Percentiles rank a stretch among this genome's conserved stretches.
phyloP scores from a whole-genome alignment of 2,888 invertebrate species.

The Colostygia pectinataria region DNA sequence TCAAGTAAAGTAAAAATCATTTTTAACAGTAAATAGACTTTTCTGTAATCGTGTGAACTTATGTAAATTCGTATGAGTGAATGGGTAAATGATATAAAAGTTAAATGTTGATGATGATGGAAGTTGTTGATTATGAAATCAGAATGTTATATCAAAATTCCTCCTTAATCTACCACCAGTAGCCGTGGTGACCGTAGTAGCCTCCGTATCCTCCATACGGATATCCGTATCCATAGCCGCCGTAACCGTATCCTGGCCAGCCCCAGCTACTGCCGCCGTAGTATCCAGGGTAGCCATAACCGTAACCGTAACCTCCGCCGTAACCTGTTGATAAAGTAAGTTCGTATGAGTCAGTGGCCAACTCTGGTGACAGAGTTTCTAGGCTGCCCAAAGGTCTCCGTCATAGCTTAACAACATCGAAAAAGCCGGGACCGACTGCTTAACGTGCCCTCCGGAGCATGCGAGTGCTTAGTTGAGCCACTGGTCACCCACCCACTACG shows the following conservation, averaged over 20 bases:
- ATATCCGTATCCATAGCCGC: conserved; percentile 41
- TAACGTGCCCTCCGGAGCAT: too few species aligned
- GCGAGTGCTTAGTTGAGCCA: too few species aligned
- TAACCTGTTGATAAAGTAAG: conserved; percentile 28
- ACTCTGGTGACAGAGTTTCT: too few species aligned
- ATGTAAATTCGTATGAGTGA: too few species aligned
- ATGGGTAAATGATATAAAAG: too few species aligned
- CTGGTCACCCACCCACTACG: too few species aligned
- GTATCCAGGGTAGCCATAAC: conserved; percentile 41
- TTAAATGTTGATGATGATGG: neutral
- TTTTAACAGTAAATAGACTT: too few species aligned
- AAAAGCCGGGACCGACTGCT: too few species aligned
- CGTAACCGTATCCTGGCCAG: conserved; percentile 38
- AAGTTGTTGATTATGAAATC: neutral
- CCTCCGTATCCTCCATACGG: conserved; percentile 43
- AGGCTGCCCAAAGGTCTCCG: too few species aligned
- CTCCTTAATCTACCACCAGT: conserved; percentile 45
- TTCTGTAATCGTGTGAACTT: too few species aligned
- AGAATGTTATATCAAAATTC: neutral
- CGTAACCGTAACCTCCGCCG: conserved; percentile 50
- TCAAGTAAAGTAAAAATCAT: neutral
- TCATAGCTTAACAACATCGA: too few species aligned
- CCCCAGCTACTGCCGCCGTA: conserved; percentile 35
- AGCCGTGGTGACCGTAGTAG: conserved; percentile 40
- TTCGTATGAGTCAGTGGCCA: too few species aligned